Evolutionary conservation across 2,888 invertebrate genomes (phyloP), one percentile per base, ranked within the genome.

Genomic region (Metopia argyrocephala): DNA sequence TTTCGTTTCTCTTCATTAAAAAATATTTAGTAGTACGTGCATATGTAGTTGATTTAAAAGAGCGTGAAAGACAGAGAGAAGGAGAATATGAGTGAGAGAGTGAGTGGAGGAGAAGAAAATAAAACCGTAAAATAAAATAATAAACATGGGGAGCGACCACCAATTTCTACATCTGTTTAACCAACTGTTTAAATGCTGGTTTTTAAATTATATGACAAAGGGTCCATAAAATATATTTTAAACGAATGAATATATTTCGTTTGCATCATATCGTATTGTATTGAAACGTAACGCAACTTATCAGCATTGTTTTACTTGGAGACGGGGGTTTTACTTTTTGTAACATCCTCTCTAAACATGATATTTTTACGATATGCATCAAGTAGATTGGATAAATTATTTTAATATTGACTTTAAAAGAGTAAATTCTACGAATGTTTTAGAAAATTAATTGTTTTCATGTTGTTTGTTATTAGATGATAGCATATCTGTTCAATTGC

Each of bases 111-210:
- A 79, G 68, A 38, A 38, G 45, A 68, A 38, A 68, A 64, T 3
- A 4, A 38, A 38, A 38, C 38, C 15, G 15, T n/a, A 38, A 38
- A 38, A 38, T 38, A 38, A 38, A 12, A 38, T 38, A 38, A 38
- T 38, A 38, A 38, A 38, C 6, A 73, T 76, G 76, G 73, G 68
- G 76, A n/a, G n/a, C n/a, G n/a, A n/a, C n/a, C 68, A 74, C 80
- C 80, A 80, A 80, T 80, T 64, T 69, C 52, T 80, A 76, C 80
- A 80, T 80, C 80, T 80, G 80, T 76, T 76, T 69, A 76, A 45
- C 70, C 70, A 80, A 76, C 68, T 78, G 61, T 61, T 73, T 66
- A 78, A 76, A 78, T 73, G 78, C 61, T 73, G 73, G 56, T 56
- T 62, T 66, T 38, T 59, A 66, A 73, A 54, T 54, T 71, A 52